phyloP scores from a whole-genome alignment of 2,888 invertebrate genomes.

The Crocallis elinguaria region DNA sequence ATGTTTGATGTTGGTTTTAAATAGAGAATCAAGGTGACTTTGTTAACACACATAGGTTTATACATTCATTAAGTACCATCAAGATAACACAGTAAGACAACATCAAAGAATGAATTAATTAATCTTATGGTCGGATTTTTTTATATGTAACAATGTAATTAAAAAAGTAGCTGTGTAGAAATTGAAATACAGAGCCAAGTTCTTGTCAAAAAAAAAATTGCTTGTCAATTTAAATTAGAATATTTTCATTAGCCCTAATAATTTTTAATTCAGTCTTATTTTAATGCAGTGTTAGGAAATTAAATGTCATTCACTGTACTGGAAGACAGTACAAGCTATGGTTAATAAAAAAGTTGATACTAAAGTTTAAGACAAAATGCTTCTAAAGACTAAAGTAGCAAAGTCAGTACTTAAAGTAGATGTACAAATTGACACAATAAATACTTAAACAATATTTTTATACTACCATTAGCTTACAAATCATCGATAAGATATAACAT shows the following conservation, averaged over 20 bases:
- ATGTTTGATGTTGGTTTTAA: too few species aligned
- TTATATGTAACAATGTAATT: not conserved
- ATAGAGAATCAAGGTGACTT: too few species aligned
- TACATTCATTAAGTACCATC: too few species aligned
- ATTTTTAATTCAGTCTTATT: slow-evolving; percentile 41
- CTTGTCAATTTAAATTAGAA: not conserved
- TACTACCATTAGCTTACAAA: slow-evolving; percentile 23
- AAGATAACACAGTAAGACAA: too few species aligned
- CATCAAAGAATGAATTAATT: too few species aligned
- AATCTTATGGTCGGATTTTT: too few species aligned
- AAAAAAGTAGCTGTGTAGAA: not conserved
- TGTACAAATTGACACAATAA: slow-evolving; percentile 40
- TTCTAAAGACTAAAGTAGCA: slow-evolving; percentile 18
- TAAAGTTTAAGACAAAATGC: slow-evolving; percentile 9
- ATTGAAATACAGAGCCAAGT: too few species aligned
- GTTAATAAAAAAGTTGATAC: slow-evolving; percentile 6
- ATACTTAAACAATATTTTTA: slow-evolving; percentile 31
- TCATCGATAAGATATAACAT: slow-evolving; percentile 11
- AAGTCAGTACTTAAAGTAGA: slow-evolving; percentile 15
- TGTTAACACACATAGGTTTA: too few species aligned
- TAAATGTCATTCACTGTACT: slow-evolving; percentile 7
- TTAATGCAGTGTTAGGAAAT: slow-evolving; percentile 13
- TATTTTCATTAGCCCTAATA: slow-evolving; percentile 24
- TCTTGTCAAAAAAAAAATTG: not conserved
- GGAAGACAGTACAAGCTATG: slow-evolving; percentile 13